Conservation (phyloP, 2,888 invertebrate species). For the Margaritifera margaritifera region DNA sequence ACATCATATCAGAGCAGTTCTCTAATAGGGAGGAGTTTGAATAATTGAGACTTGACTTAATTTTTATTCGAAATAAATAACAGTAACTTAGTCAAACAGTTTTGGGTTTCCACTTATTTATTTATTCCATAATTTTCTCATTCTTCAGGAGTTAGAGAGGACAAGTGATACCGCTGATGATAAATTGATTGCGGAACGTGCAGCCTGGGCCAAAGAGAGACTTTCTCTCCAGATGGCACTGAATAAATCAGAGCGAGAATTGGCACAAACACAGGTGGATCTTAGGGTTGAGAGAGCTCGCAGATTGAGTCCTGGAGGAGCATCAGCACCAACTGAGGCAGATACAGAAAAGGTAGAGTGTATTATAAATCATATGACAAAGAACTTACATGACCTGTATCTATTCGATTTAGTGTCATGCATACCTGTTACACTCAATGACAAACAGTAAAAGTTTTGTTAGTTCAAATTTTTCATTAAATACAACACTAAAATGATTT, state of each 20-base stretch:
- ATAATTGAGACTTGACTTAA: too few relatives aligned
- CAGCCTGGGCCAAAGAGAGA: slow-evolving; percentile 64
- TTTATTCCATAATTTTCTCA: too few relatives aligned
- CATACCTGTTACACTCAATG: too few relatives aligned
- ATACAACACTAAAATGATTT: too few relatives aligned
- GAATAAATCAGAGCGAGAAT: slow-evolving; percentile 63
- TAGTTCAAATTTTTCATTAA: too few relatives aligned
- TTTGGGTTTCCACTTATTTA: too few relatives aligned
- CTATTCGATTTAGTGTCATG: too few relatives aligned
- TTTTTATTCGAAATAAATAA: too few relatives aligned
- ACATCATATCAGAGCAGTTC: too few relatives aligned
- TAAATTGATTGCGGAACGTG: slow-evolving; percentile 48
- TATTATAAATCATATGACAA: not conserved
- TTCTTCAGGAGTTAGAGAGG: slow-evolving; percentile 30
- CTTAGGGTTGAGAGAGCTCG: slow-evolving; percentile 57
- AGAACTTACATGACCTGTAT: not conserved
- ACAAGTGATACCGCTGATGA: slow-evolving; percentile 23
- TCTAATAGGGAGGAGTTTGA: too few relatives aligned
- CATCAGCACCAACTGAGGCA: slow-evolving; percentile 43
- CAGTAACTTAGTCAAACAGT: too few relatives aligned
- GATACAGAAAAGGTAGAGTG: slow-evolving; percentile 59
- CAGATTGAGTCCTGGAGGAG: slow-evolving; percentile 34
- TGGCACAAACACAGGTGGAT: slow-evolving; percentile 55
- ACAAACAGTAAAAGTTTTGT: too few relatives aligned
- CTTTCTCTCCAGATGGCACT: slow-evolving; percentile 61